A percentile compares a stretch with the other conserved stretches of the same genome.
These are phyloP conservation scores for Hiodon alosoides DNA, from an alignment of 2,113 vertebrate genomes.

Conservation along the genomic window DNA sequence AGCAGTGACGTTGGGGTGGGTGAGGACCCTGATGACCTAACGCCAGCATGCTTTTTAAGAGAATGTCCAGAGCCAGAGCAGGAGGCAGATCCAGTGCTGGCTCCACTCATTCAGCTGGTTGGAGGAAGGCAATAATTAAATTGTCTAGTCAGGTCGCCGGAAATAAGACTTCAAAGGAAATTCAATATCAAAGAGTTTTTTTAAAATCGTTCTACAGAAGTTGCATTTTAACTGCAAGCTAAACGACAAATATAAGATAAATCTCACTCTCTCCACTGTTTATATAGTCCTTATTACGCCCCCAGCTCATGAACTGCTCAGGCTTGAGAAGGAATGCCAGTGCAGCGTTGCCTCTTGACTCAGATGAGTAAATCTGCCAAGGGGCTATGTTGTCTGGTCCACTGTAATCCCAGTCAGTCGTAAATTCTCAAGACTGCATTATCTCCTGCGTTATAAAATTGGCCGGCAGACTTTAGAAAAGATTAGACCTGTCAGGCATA, in stretches of 20 bases:
- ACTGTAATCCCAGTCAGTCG: background rate
- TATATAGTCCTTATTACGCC: background rate
- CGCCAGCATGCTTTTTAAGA: too few species aligned
- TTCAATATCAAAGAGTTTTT: too few species aligned
- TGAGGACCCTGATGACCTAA: background rate
- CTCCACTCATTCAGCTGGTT: background rate
- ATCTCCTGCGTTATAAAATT: background rate
- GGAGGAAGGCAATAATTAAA: conserved; percentile 46
- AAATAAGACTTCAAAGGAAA: background rate
- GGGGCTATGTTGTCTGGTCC: background rate
- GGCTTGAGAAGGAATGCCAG: background rate
- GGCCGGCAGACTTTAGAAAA: background rate
- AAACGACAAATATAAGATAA: background rate
- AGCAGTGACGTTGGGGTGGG: conserved; percentile 37
- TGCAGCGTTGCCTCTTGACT: background rate
- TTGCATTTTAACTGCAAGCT: background rate
- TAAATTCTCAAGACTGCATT: background rate
- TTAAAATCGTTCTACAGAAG: too few species aligned
- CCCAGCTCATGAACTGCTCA: background rate
- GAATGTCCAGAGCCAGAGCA: too few species aligned
- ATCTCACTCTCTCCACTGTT: background rate
- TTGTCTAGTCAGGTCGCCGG: background rate
- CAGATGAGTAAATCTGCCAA: background rate
- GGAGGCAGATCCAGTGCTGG: too few species aligned
- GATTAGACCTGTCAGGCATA: conserved; percentile 5